phyloP scores from a whole-genome alignment of 2,113 vertebrate species.

The Danionella cerebrum region DNA sequence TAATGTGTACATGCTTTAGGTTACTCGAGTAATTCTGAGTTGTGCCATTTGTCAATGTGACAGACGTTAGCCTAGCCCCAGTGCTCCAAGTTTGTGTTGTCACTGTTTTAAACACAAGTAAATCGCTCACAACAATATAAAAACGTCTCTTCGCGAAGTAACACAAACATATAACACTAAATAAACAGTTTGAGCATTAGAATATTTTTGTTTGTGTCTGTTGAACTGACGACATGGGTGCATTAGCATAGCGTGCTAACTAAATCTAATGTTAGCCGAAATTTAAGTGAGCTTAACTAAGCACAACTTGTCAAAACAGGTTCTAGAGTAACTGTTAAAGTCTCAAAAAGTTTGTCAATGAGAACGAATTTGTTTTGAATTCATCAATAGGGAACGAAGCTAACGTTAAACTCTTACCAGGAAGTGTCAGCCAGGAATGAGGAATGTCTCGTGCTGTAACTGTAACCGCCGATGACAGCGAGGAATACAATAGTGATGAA shows the following conservation, averaged over 20 bases:
- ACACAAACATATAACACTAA: too few species aligned
- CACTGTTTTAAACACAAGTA: neutral
- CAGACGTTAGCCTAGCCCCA: conserved; percentile 4
- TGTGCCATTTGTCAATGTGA: conserved; percentile 12
- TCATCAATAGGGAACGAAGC: neutral
- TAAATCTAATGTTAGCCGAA: conserved; percentile 1
- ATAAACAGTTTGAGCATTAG: neutral
- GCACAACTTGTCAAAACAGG: too few species aligned
- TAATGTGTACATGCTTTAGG: too few species aligned
- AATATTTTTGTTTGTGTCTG: neutral
- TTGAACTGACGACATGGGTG: neutral
- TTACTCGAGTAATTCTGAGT: too few species aligned
- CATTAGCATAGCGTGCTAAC: conserved; percentile 20
- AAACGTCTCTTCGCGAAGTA: neutral
- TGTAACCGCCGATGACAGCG: conserved; percentile 32
- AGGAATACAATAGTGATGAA: conserved; percentile 15
- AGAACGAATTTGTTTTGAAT: neutral
- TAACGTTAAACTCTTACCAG: conserved; percentile 68
- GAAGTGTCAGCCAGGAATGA: conserved; percentile 67
- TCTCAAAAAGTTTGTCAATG: too few species aligned
- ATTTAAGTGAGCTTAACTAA: conserved; percentile 16
- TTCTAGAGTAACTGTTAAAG: too few species aligned
- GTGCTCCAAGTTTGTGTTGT: neutral
- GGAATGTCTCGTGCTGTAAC: conserved; percentile 53
- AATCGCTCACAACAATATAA: neutral